Evolutionary conservation across 2,888 invertebrate species (phyloP).

Genomic region (Lepas anatifera): DNA sequence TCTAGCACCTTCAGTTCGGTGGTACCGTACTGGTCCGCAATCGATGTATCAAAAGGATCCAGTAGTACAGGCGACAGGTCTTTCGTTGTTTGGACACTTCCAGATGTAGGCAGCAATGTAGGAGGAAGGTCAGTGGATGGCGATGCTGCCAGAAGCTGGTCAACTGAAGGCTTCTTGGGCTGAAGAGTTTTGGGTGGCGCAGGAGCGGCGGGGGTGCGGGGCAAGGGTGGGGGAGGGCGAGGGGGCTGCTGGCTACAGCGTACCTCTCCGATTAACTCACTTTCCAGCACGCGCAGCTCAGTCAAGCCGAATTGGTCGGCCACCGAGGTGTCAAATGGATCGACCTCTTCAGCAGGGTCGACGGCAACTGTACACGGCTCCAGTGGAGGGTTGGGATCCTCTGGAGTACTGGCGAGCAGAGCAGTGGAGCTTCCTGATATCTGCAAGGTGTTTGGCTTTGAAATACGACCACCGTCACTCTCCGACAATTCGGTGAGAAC

Average conservation of each 20-base stretch:
- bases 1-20: slow-evolving; percentile 46
- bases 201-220: background rate
- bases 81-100: slow-evolving; percentile 10
- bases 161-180: background rate
- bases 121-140: slow-evolving; percentile 17
- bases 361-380: background rate
- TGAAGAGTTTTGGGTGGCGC: background rate
- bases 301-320: slow-evolving; percentile 23
- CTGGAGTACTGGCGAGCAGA: background rate
- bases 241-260: background rate
- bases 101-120: slow-evolving; percentile 19
- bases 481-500: background rate
- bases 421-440: background rate
- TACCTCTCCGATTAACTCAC: slow-evolving; percentile 44
- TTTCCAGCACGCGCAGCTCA: slow-evolving; percentile 46
- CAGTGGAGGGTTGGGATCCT: background rate
- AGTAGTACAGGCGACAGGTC: background rate
- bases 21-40: slow-evolving; percentile 23
- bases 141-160: slow-evolving; percentile 11
- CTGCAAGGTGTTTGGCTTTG: background rate
- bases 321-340: slow-evolving; percentile 25
- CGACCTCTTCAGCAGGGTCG: slow-evolving; percentile 22
- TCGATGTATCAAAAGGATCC: slow-evolving; percentile 25
- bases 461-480: background rate
- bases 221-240: background rate